phyloP scores from a whole-genome alignment of 2,797 vertebrate species.

The Sebastes baramenuke region DNA sequence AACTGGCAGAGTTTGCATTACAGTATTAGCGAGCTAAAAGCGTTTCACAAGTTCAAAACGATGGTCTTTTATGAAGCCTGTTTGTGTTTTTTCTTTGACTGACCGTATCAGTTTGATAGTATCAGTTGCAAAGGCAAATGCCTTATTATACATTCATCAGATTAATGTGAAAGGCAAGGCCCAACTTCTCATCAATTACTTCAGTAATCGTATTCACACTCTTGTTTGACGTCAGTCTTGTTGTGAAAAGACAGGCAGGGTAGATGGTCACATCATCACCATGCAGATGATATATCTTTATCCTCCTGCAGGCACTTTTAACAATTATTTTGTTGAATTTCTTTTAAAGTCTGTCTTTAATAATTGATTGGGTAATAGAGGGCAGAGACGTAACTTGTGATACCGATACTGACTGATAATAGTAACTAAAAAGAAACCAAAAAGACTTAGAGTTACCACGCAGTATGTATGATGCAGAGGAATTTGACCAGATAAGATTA shows the following conservation, averaged over 20 bases:
- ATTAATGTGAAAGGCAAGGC: constrained; percentile 5
- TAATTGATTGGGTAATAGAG: no score
- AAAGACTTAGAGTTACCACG: no score
- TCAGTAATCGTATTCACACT: background rate
- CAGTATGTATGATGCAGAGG: background rate
- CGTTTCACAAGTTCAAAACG: background rate
- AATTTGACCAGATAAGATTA: background rate
- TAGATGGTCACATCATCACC: background rate
- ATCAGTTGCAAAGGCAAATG: background rate
- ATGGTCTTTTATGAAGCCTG: background rate
- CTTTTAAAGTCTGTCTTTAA: no score
- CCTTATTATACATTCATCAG: constrained; percentile 16
- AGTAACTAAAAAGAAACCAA: no score
- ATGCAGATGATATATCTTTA: no score
- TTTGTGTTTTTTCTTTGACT: background rate
- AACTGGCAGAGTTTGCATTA: background rate
- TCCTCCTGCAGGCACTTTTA: no score
- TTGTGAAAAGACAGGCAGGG: background rate
- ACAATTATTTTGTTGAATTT: no score
- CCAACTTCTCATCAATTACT: background rate
- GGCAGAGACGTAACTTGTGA: no score
- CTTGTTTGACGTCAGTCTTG: background rate
- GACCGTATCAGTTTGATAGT: no score
- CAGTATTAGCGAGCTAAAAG: background rate
- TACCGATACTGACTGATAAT: no score